Percentiles rank a stretch among this genome's conserved stretches.
Conservation (phyloP, 37 sponge, comb jelly and placozoan species). For the Agelas oroides region DNA sequence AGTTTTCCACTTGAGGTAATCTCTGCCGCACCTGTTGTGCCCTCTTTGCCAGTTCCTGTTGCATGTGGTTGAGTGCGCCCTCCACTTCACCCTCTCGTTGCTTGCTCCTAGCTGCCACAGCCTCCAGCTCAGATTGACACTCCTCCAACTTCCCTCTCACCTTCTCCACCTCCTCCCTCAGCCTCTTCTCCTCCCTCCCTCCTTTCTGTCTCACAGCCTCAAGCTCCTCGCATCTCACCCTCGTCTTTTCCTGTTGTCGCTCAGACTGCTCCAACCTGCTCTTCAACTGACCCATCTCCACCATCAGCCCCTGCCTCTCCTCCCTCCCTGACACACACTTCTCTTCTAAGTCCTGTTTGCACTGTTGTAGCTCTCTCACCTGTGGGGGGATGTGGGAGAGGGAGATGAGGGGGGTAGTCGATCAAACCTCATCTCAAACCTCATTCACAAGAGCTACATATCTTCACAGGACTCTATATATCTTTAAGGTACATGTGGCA, state of each 20-base stretch:
- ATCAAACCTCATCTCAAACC: too few relatives aligned
- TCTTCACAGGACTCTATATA: too few relatives aligned
- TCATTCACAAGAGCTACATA: too few relatives aligned
- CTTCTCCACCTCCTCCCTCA: slow-evolving; percentile 36
- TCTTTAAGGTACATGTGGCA: too few relatives aligned
- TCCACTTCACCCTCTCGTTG: slow-evolving; percentile 40
- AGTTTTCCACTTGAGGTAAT: too few relatives aligned
- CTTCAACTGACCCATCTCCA: slow-evolving; percentile 10
- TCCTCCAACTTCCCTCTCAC: slow-evolving; percentile 21
- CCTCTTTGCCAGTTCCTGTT: slow-evolving; percentile 63
- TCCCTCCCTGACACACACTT: not conserved
- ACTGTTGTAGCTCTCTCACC: slow-evolving; percentile 18
- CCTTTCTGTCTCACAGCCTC: not conserved
- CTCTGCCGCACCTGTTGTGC: slow-evolving; percentile 79
- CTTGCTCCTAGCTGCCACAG: not conserved
- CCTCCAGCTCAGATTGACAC: slow-evolving; percentile 10
- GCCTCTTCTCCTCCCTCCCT: slow-evolving; percentile 10
- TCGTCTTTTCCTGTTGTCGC: not conserved
- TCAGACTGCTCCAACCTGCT: slow-evolving; percentile 1
- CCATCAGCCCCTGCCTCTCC: slow-evolving; percentile 33
- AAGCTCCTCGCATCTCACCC: not conserved
- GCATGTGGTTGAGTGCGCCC: slow-evolving; percentile 35
- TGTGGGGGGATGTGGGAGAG: too few relatives aligned
- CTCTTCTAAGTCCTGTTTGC: slow-evolving; percentile 14
- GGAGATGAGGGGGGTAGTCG: too few relatives aligned